Evolutionary conservation across 2,888 invertebrate genomes (phyloP).

Genomic region (Dryobotodes eremita): DNA sequence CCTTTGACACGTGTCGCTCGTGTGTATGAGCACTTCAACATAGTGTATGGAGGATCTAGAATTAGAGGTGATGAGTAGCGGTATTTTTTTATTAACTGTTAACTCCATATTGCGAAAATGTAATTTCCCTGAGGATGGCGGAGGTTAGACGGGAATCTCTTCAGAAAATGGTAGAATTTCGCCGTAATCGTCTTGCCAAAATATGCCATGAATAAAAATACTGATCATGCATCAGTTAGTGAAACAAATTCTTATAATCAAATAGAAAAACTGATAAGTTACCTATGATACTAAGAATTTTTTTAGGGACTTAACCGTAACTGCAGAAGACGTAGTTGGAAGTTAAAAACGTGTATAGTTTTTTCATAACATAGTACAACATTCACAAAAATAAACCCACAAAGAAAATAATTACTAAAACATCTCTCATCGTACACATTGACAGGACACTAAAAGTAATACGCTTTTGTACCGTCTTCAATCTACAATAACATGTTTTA

Average conservation of each 20-base stretch:
- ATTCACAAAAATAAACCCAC: slow-evolving; percentile 1
- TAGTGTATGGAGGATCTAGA: not conserved
- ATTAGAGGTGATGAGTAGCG: not conserved
- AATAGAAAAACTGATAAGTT: not conserved
- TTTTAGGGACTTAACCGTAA: not conserved
- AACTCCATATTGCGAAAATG: slow-evolving; percentile 4
- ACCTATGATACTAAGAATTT: not conserved
- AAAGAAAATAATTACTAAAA: slow-evolving; percentile 58
- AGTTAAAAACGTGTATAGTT: slow-evolving; percentile 1
- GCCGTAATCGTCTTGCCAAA: not conserved
- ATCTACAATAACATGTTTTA: slow-evolving; percentile 72
- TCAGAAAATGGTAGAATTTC: not conserved
- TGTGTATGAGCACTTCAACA: no score
- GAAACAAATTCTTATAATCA: not conserved
- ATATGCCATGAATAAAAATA: not conserved
- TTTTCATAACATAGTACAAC: slow-evolving; percentile 11
- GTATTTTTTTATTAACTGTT: not conserved
- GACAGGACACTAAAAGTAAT: slow-evolving; percentile 60
- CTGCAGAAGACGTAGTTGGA: not conserved
- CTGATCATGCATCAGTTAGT: not conserved
- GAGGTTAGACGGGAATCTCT: not conserved
- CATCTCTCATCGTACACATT: slow-evolving; percentile 53
- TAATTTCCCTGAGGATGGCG: not conserved
- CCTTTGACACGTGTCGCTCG: no score
- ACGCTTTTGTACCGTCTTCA: slow-evolving; percentile 63